A percentile compares a stretch with the other conserved stretches of the same genome.
Conservation (phyloP, 2,113 vertebrate species). For the Guaruba guarouba region DNA sequence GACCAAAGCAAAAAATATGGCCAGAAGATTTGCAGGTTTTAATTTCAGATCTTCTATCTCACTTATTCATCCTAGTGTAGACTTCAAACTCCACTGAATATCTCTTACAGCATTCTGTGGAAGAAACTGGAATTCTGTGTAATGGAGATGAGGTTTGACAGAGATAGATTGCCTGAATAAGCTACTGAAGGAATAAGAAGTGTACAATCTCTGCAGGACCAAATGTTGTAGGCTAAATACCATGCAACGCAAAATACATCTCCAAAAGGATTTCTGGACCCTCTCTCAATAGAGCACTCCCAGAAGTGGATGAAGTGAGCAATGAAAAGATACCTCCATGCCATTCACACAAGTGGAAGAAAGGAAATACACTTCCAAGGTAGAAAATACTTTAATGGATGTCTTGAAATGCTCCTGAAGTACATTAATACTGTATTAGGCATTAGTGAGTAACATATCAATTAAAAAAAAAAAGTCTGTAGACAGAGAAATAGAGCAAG, state of each 20-base stretch:
- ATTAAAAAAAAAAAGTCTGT: background rate
- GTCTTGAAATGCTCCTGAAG: background rate
- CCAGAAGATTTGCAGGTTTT: background rate
- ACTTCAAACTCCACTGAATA: background rate
- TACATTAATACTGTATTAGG: background rate
- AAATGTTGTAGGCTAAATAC: background rate
- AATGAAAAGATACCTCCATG: background rate
- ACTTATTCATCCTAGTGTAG: background rate
- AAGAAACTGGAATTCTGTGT: background rate
- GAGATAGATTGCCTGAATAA: background rate
- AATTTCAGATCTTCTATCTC: background rate
- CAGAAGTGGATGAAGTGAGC: background rate
- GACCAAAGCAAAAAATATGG: background rate
- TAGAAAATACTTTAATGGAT: background rate
- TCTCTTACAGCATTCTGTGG: background rate
- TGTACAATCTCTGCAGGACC: background rate
- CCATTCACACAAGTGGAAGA: background rate
- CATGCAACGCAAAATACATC: fast-evolving
- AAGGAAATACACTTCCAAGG: background rate
- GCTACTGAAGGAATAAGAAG: background rate
- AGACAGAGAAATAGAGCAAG: background rate
- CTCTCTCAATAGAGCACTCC: background rate
- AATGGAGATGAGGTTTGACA: background rate
- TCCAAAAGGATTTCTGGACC: background rate
- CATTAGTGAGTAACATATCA: background rate